Conservation (phyloP, 2,797 vertebrate species). For the Spinibarbus caldwelli region DNA sequence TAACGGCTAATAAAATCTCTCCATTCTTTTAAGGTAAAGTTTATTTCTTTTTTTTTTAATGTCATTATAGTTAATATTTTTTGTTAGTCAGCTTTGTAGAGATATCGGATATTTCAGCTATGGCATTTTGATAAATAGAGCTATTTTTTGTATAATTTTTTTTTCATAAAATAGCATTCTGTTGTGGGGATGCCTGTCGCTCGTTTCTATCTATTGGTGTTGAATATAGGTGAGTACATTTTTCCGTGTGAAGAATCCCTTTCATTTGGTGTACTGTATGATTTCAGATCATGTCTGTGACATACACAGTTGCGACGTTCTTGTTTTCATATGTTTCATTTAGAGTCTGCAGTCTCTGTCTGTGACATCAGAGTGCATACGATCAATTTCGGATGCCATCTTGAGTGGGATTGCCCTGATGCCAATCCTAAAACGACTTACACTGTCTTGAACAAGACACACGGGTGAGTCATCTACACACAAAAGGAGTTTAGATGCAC, state of each 20-base stretch:
- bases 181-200: constrained; percentile 28
- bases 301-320: constrained; percentile 30
- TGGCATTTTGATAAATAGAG: neutral
- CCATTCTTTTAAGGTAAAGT: constrained; percentile 15
- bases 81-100: neutral
- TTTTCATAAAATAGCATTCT: neutral
- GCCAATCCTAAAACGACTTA: constrained; percentile 71
- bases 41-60: neutral
- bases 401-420: constrained; percentile 75
- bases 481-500: neutral
- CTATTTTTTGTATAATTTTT: neutral
- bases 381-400: constrained; percentile 73
- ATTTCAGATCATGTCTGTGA: neutral
- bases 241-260: neutral
- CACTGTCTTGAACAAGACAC: constrained; percentile 69
- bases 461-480: constrained; percentile 24
- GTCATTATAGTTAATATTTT: neutral
- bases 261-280: neutral
- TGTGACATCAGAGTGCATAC: constrained; percentile 69
- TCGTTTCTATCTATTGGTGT: constrained; percentile 6
- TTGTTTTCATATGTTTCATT: neutral
- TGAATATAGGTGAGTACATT: constrained; percentile 41
- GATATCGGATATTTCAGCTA: neutral
- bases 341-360: constrained; percentile 59
- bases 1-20: constrained; percentile 18